Base-by-base conservation (phyloP, 2,797 vertebrate species). In the Hipposideros larvatus region DNA sequence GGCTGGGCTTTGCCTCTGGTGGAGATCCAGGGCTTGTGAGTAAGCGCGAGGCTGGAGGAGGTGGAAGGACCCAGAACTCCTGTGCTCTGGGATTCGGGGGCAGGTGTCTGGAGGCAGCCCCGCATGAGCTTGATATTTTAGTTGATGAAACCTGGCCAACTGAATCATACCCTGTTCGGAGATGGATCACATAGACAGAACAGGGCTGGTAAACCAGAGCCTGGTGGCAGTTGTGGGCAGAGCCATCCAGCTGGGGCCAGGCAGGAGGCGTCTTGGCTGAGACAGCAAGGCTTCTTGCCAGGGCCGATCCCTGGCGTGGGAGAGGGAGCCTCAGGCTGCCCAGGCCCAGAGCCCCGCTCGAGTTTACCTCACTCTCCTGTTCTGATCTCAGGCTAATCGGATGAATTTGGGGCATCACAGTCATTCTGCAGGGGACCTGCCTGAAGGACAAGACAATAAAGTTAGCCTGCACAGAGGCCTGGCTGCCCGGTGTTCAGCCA, bases 171-270 rank as follows among this genome's bases (percentile, higher is more conserved):
- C 13, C 48, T 71, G 16, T 37, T 57, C 34, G 14, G 66, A 91
- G 87, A 84, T 28, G 31, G 73, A 78, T 14, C 59, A 11, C 0
- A 1, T 0, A 26, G 34, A 8, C 15, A 80, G 80, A 21, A n/a
- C 21, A 74, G 63, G 34, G 63, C 63, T 61, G 82, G 65, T 28
- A 26, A 46, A 21, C 65, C 1, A 3, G 43, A 37, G 63, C 61
- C 75, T 43, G 51, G 70, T 43, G 73, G 75, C 24, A 77, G 91
- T 19, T 8, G 80, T 63, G 84, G 79, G 68, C 43, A 94, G 88
- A 57, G n/a, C 87, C 0, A 0, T 73, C 53, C 79, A 86, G 87
- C 43, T 46, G 61, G 78, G 59, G 55, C 78, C 21, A 10, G 21
- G 41, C 34, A 43, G 80, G 34, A 31, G 8, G 43, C 6, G 0